These are phyloP conservation scores for Petrocephalus microphthalmus DNA, from an alignment of 2,113 vertebrate genomes.

Conservation along the genomic window DNA sequence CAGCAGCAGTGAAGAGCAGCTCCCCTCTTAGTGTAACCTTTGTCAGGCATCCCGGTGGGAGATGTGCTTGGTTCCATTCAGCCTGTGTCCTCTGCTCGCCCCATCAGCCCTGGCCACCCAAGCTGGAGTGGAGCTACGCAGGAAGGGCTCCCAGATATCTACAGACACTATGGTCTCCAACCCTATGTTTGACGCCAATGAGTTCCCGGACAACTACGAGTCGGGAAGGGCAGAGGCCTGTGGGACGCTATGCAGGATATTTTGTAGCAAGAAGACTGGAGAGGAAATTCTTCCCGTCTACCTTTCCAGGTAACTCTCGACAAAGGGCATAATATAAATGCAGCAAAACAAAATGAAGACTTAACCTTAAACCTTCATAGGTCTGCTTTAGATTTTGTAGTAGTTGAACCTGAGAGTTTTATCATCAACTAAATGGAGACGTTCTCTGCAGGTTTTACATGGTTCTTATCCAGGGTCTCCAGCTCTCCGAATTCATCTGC, in stretches of 20 bases:
- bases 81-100: neutral
- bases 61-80: constrained; percentile 39
- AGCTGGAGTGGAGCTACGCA: constrained; percentile 74
- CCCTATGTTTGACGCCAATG: constrained; percentile 71
- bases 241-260: constrained; percentile 87
- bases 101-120: constrained; percentile 74
- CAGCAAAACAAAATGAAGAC: neutral
- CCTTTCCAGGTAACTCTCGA: constrained; percentile 72
- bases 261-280: constrained; percentile 91
- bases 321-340: neutral
- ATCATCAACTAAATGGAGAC: neutral
- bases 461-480: constrained; percentile 85
- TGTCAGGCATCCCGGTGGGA: constrained; percentile 73
- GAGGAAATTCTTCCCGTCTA: constrained; percentile 88
- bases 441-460: constrained; percentile 80
- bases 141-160: constrained; percentile 83
- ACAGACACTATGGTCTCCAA: constrained; percentile 81
- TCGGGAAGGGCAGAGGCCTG: constrained; percentile 86
- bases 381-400: neutral
- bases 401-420: neutral
- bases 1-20: neutral
- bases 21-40: constrained; percentile 51
- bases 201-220: constrained; percentile 84
- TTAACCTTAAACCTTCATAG: neutral
- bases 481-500: constrained; percentile 78